Evolutionary conservation across 2,797 vertebrate species (phyloP).

Genomic region (Lemur catta): DNA sequence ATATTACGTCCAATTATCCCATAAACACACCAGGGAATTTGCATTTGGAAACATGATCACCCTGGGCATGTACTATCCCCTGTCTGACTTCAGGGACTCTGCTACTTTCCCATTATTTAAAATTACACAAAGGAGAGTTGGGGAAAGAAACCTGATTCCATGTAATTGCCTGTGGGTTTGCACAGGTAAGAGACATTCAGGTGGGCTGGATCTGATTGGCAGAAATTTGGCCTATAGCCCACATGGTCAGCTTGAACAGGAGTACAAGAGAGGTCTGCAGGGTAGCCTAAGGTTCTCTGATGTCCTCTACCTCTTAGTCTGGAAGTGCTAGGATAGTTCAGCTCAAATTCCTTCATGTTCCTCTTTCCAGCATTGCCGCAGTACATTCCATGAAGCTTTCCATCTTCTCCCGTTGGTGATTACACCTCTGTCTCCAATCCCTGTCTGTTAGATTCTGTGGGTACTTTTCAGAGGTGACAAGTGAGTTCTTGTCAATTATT

Average conservation of each 20-base stretch:
- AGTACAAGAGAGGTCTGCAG: background rate
- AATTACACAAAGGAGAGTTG: background rate
- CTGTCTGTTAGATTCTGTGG: background rate
- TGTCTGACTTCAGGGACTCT: background rate
- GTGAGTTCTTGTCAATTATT: background rate
- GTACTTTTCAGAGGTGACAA: background rate
- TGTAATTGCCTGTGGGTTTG: background rate
- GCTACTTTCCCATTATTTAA: background rate
- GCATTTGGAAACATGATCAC: background rate
- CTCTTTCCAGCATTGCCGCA: background rate
- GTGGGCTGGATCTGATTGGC: background rate
- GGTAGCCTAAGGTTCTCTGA: background rate
- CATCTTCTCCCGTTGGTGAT: background rate
- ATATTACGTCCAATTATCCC: background rate
- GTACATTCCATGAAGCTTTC: background rate
- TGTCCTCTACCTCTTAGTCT: background rate
- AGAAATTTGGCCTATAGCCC: background rate
- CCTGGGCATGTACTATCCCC: background rate
- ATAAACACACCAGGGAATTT: background rate
- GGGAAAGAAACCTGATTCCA: background rate
- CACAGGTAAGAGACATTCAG: background rate
- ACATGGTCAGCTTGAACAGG: background rate
- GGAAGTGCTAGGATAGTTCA: background rate
- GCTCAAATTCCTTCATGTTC: background rate
- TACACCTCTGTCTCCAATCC: background rate